Evolutionary conservation across 2,888 invertebrate species (phyloP).

Genomic region (Campoletis raptor): DNA sequence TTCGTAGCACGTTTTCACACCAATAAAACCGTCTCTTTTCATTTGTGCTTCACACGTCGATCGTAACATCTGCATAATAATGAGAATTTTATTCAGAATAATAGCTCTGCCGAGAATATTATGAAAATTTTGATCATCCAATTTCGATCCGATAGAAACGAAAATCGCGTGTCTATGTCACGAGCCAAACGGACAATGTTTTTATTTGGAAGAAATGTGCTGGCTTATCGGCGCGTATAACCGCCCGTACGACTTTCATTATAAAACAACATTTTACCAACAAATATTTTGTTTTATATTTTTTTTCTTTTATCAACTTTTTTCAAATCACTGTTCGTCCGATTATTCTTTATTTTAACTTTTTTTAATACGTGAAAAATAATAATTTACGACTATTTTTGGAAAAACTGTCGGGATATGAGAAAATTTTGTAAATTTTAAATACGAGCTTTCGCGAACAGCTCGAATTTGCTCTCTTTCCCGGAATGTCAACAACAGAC

Average conservation of each 20-base stretch:
- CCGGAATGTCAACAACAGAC: conserved; percentile 16
- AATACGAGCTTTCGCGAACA: neutral
- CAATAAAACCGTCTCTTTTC: neutral
- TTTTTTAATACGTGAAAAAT: neutral
- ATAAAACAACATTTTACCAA: neutral
- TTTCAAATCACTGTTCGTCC: neutral
- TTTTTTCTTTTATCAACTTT: neutral
- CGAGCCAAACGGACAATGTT: neutral
- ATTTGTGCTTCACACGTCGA: neutral
- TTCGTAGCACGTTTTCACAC: neutral
- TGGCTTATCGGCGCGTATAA: neutral
- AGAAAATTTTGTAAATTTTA: neutral
- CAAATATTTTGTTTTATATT: neutral
- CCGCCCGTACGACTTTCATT: neutral
- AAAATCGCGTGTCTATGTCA: neutral
- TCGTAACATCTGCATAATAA: neutral
- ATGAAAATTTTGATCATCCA: neutral
- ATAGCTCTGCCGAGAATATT: neutral
- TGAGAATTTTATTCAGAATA: neutral
- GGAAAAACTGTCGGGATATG: neutral
- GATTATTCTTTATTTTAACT: neutral
- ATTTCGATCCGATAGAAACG: neutral
- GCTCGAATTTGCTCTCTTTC: neutral
- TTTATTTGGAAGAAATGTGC: neutral
- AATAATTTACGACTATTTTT: neutral